These are phyloP conservation scores for Cheilosia variabilis DNA, from an alignment of 2,888 invertebrate species.

Conservation along the genomic window DNA sequence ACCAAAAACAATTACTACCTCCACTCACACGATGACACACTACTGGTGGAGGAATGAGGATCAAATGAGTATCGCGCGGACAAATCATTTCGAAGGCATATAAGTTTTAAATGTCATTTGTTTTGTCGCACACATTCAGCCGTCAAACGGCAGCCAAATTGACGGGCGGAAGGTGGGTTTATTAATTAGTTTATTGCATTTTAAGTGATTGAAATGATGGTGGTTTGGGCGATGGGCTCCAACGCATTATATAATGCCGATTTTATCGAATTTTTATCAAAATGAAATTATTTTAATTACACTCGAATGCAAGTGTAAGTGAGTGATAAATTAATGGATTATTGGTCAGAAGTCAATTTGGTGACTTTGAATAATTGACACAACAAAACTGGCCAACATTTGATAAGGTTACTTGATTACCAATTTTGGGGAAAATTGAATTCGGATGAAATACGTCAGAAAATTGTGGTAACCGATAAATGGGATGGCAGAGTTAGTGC, in stretches of 20 bases:
- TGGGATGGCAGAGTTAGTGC: no score
- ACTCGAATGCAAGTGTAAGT: slow-evolving; percentile 14
- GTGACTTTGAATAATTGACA: slow-evolving; percentile 17
- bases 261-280: slow-evolving; percentile 52
- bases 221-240: slow-evolving; percentile 11
- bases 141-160: slow-evolving; percentile 2
- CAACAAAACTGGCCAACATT: neutral
- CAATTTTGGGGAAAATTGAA: neutral
- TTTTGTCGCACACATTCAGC: slow-evolving; percentile 40
- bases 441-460: neutral
- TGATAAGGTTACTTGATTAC: neutral
- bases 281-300: slow-evolving; percentile 53
- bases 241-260: slow-evolving; percentile 38
- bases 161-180: slow-evolving; percentile 15
- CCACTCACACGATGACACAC: slow-evolving; percentile 24
- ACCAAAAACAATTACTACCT: slow-evolving; percentile 71
- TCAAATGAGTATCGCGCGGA: slow-evolving; percentile 46
- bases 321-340: slow-evolving; percentile 13
- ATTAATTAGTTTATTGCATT: slow-evolving; percentile 78
- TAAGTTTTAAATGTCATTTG: slow-evolving; percentile 69
- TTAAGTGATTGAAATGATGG: slow-evolving; percentile 76
- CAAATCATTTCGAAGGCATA: slow-evolving; percentile 66
- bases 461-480: no score
- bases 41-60: neutral
- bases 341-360: slow-evolving; percentile 26